phyloP scores from a whole-genome alignment of 2,888 invertebrate species.

The Timema podura region DNA sequence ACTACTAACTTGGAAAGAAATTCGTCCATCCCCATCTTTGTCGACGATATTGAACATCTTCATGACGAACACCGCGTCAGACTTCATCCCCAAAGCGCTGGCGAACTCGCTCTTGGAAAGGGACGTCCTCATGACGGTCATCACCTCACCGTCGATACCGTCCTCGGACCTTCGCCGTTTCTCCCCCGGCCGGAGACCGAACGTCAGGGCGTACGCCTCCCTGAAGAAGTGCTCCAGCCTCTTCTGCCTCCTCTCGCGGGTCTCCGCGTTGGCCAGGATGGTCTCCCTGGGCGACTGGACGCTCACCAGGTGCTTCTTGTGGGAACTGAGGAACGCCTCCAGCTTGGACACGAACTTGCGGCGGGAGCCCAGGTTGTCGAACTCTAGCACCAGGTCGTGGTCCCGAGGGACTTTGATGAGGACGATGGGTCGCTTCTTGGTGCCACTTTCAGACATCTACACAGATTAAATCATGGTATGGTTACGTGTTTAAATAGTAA shows the following conservation, averaged over 20 bases:
- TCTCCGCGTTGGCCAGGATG: constrained; percentile 88
- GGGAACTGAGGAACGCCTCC: constrained; percentile 76
- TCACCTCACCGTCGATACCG: constrained; percentile 56
- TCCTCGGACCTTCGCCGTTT: constrained; percentile 67
- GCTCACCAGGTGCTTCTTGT: constrained; percentile 75
- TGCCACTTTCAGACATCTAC: constrained; percentile 49
- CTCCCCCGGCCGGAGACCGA: constrained; percentile 84
- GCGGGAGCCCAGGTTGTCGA: constrained; percentile 74
- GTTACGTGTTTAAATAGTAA: too few relatives aligned
- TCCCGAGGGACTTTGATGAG: constrained; percentile 78
- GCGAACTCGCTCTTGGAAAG: constrained; percentile 90
- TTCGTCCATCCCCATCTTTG: constrained; percentile 87
- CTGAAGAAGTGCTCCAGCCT: constrained; percentile 91
- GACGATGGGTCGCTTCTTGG: constrained; percentile 75
- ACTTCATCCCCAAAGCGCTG: constrained; percentile 90
- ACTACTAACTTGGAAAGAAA: constrained; percentile 75
- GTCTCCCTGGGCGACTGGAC: constrained; percentile 75
- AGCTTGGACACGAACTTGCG: constrained; percentile 84
- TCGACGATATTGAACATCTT: constrained; percentile 98
- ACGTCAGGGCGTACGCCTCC: constrained; percentile 91
- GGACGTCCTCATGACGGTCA: constrained; percentile 90
- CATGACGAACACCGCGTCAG: constrained; percentile 90
- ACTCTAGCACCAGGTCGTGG: constrained; percentile 88
- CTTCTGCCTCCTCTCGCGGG: constrained; percentile 87
- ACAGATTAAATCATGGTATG: too few relatives aligned